Evolutionary conservation across 2,797 vertebrate species (phyloP), one percentile per base, ranked within the genome.

Genomic region (Loriculus beryllinus): DNA sequence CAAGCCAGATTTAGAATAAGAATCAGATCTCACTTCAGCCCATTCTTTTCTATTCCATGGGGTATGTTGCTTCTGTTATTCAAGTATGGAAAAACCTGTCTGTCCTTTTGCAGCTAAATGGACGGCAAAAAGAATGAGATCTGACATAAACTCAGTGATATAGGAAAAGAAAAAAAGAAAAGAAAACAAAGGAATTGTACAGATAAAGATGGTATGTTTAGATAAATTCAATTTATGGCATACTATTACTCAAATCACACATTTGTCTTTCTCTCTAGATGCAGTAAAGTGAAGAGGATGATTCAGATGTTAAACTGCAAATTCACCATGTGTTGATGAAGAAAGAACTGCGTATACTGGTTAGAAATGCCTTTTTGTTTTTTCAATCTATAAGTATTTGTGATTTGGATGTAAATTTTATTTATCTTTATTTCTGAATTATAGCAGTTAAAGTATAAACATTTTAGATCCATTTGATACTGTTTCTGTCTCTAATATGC

Each of bases 211-310:
- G 45, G 56, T 72, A 12, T 4, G 20, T 89, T 86, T 71, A 45
- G 76, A 59, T 67, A 57, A 88, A 84, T 15, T 47, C 6, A 64
- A 57, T 43, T 23, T 23, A 14, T 45, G 79, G 87, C 72, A 37
- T 74, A 21, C 43, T 65, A n/a, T 92, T 91, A 63, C 56, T 91
- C 81, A 95, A 86, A 33, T 78, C 54, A 45, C 21, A 72, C 15
- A 28, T 90, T 76, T 85, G 12, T 71, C 42, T 95, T 90, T 92
- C 14, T 91, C 68, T 86, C 25, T 72, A 97, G 96, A 93, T 96
- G 86, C 92, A 68, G 52, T 95, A 82, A 94, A 91, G 47, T 47
- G 75, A 17, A 25, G 37, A 95, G 68, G 63, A 78, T 35, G 49
- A 83, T 89, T 82, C 59, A 84, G 81, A 76, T 45, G 75, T 88